Percentiles rank a stretch among this genome's conserved stretches.
Conservation (phyloP, 2,797 vertebrate species). For the Thaleichthys pacificus region DNA sequence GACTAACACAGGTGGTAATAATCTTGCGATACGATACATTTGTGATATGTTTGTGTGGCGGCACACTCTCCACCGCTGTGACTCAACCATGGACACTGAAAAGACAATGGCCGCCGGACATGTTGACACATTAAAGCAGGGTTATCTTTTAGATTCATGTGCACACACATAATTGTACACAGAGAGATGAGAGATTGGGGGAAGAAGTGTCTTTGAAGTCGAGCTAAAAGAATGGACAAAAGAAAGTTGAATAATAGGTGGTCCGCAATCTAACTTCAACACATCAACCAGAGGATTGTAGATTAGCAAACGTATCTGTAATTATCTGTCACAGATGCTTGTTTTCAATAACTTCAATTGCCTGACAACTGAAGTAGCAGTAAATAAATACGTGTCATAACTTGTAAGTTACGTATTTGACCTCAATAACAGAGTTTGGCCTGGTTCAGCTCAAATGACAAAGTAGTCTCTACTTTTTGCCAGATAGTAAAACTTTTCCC, state of each 20-base stretch:
- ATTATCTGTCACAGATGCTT: too few species aligned
- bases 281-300: too few species aligned
- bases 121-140: not conserved
- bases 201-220: not conserved
- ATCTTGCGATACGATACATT: slow-evolving; percentile 48
- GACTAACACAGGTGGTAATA: slow-evolving; percentile 49
- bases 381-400: not conserved
- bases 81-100: not conserved
- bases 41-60: slow-evolving; percentile 25
- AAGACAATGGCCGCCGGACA: not conserved
- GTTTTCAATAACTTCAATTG: too few species aligned
- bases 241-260: too few species aligned
- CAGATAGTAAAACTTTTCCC: too few species aligned
- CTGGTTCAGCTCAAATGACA: not conserved
- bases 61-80: not conserved
- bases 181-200: not conserved
- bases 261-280: too few species aligned
- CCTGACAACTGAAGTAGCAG: not conserved
- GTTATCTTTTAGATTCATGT: not conserved
- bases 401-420: not conserved
- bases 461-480: not conserved
- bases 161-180: not conserved
- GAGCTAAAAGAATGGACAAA: too few species aligned
- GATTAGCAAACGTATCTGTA: too few species aligned
- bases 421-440: not conserved